Base-by-base conservation (phyloP, 35 echinoderm and acorn worm genomes). In the Ophioderma brevispina region DNA sequence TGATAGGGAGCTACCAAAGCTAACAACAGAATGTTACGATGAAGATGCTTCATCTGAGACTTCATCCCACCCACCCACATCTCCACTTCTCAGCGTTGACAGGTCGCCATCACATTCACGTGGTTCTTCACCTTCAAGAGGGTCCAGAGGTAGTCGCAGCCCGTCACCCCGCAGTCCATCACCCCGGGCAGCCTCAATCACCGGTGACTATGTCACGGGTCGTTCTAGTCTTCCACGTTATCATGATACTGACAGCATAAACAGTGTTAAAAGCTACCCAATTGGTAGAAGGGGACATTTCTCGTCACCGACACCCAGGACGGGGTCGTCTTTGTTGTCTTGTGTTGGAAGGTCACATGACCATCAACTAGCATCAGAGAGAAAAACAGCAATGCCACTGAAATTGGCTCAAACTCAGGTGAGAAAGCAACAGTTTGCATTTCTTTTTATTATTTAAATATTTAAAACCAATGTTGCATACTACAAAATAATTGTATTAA, bases 381-480 rank as follows among this genome's bases (percentile, higher is more conserved):
- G 92, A 33, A 99, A 99, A 87, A 95, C 97, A 38, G 92, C 96
- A 77, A 78, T 98, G 81, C 93, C 97, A 33, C 70, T 99, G 55
- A 99, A 99, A 70, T 85, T 99, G 82, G 93, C 97, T 31, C 93
- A 99, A 84, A 88, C 93, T 85, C 97, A 99, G 97, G 97, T 99
- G 64, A 97, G 89, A 46, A 46, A n/a, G n/a, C n/a, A n/a, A n/a
- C n/a, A n/a, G n/a, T n/a, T n/a, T n/a, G n/a, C n/a, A n/a, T n/a
- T n/a, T n/a, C n/a, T n/a, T n/a, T n/a, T n/a, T n/a, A n/a, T n/a
- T n/a, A n/a, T n/a, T n/a, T n/a, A n/a, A n/a, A n/a, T n/a, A n/a
- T n/a, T n/a, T n/a, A n/a, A n/a, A n/a, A n/a, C n/a, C n/a, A n/a
- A n/a, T n/a, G n/a, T n/a, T n/a, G n/a, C n/a, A n/a, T n/a, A n/a